A percentile compares a stretch with the other conserved stretches of the same genome.
These are phyloP conservation scores for Orthosia incerta DNA, from an alignment of 2,888 invertebrate species.

Conservation along the genomic window DNA sequence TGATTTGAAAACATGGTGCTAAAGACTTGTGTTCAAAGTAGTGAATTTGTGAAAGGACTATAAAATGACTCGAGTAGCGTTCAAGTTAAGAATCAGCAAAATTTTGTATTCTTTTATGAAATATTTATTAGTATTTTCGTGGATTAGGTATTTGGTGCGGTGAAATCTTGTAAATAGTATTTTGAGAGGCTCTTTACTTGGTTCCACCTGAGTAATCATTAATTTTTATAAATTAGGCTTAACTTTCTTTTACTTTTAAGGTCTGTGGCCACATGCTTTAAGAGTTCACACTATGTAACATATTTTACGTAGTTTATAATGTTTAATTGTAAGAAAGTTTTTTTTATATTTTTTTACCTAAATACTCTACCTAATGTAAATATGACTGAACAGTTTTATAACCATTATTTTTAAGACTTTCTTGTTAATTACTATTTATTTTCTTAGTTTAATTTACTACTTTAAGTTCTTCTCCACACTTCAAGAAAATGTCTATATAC, in stretches of 20 bases:
- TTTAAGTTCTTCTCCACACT: slow-evolving; percentile 41
- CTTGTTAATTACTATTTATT: slow-evolving; percentile 66
- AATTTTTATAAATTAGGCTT: slow-evolving; percentile 60
- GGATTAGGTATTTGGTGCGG: slow-evolving; percentile 72
- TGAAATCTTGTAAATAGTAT: slow-evolving; percentile 89
- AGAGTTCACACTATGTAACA: slow-evolving; percentile 73
- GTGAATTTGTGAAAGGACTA: slow-evolving; percentile 67
- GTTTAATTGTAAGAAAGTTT: slow-evolving; percentile 71
- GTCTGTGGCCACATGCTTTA: slow-evolving; percentile 75
- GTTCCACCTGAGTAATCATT: slow-evolving; percentile 80
- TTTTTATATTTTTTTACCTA: slow-evolving; percentile 75
- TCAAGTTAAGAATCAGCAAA: slow-evolving; percentile 34
- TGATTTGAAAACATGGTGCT: slow-evolving; percentile 73
- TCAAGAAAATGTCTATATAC: slow-evolving; percentile 32
- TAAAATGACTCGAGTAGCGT: slow-evolving; percentile 47
- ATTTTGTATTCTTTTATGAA: slow-evolving; percentile 58
- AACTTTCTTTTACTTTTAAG: slow-evolving; percentile 66
- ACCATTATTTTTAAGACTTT: slow-evolving; percentile 69
- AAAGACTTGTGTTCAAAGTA: slow-evolving; percentile 83
- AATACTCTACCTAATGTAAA: slow-evolving; percentile 62
- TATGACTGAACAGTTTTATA: slow-evolving; percentile 81
- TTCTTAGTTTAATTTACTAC: slow-evolving; percentile 54
- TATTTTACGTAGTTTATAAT: slow-evolving; percentile 65
- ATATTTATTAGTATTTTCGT: slow-evolving; percentile 68
- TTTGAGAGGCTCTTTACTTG: slow-evolving; percentile 83